phyloP scores from a whole-genome alignment of 2,113 vertebrate species.

The human region GRCh38 chr3:86374501-86375000 shows the following conservation, averaged over 20 bases:
- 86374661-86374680: not conserved
- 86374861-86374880: not conserved
- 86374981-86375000: not conserved
- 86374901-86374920: not conserved
- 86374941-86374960: accelerated
- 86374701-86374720: not conserved
- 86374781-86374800: not conserved
- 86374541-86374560: not conserved
- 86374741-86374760: not conserved
- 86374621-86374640: not conserved
- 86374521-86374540: not conserved
- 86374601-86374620: not conserved
- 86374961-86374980: not conserved
- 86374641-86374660: not conserved
- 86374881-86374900: not conserved
- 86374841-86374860: not conserved
- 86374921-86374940: not conserved
- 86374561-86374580: not conserved
- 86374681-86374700: not conserved
- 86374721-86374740: not conserved
- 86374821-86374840: not conserved
- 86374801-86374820: not conserved
- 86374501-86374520: not conserved
- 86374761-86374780: not conserved
- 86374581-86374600: not conserved